Evolutionary conservation across 2,888 invertebrate species (phyloP).

Genomic region (Agonum fuliginosum): DNA sequence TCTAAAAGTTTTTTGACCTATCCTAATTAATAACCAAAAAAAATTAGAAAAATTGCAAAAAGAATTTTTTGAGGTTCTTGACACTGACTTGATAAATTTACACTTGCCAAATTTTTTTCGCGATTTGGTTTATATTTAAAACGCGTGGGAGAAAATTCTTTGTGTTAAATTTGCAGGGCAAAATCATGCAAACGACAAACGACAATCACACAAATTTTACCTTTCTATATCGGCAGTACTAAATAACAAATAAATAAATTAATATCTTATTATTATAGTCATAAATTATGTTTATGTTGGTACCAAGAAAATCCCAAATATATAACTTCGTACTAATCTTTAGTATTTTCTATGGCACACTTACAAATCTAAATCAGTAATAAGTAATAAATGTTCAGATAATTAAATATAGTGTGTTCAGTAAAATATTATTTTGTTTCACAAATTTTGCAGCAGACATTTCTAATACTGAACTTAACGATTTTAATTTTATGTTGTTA

Average conservation of each 20-base stretch:
- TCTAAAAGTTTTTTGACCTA: conserved; percentile 35
- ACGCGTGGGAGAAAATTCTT: conserved; percentile 40
- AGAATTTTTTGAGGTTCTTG: conserved; percentile 33
- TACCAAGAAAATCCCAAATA: not conserved
- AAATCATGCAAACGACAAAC: conserved; percentile 3
- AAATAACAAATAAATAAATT: conserved; percentile 29
- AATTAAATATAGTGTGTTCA: too few species aligned
- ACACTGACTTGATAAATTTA: conserved; percentile 34
- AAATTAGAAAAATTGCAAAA: not conserved
- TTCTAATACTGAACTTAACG: too few species aligned
- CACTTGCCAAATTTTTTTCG: conserved; percentile 27
- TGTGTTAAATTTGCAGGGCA: conserved; percentile 2
- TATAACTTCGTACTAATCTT: not conserved
- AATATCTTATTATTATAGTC: conserved; percentile 7
- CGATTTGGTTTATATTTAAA: conserved; percentile 40
- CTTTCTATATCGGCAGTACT: conserved; percentile 34
- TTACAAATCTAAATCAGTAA: too few species aligned
- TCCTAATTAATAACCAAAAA: conserved; percentile 10
- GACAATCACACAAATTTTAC: conserved; percentile 21
- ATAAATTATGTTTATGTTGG: conserved; percentile 18
- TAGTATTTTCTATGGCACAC: too few species aligned
- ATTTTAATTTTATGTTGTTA: too few species aligned
- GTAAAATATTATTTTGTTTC: too few species aligned
- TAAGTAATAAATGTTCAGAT: too few species aligned
- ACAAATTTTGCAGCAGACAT: too few species aligned